A percentile compares a stretch with the other conserved stretches of the same genome.
Conservation (phyloP, 2,888 invertebrate species). For the Meliscaeva auricollis region DNA sequence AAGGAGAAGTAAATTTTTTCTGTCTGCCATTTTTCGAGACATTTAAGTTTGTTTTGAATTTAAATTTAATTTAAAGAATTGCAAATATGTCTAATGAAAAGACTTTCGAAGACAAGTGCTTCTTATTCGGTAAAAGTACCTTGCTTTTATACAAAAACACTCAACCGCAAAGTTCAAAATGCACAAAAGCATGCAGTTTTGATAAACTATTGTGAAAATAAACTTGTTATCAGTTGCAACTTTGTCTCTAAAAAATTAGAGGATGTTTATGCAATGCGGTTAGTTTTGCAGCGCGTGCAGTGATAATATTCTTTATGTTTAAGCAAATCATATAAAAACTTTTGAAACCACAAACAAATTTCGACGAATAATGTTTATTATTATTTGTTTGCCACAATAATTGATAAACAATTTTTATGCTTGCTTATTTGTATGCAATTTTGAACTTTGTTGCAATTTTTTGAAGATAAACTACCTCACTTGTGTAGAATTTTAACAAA, state of each 20-base stretch:
- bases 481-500: too few species aligned
- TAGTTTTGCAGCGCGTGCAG: slow-evolving; percentile 3
- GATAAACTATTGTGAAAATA: not conserved
- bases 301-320: not conserved
- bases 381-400: not conserved
- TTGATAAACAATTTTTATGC: slow-evolving; percentile 23
- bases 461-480: too few species aligned
- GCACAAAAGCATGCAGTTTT: slow-evolving; percentile 9
- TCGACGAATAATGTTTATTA: slow-evolving; percentile 7
- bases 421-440: not conserved
- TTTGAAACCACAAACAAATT: too few species aligned
- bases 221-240: slow-evolving; percentile 10
- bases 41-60: not conserved
- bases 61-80: not conserved
- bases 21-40: slow-evolving; percentile 78
- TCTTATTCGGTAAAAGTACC: not conserved
- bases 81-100: slow-evolving; percentile 10
- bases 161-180: slow-evolving; percentile 33
- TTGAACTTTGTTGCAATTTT: slow-evolving; percentile 7
- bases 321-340: not conserved
- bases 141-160: slow-evolving; percentile 45
- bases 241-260: not conserved
- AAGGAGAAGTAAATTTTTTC: slow-evolving; percentile 86
- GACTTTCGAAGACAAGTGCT: slow-evolving; percentile 40
- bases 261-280: slow-evolving; percentile 8